Base-by-base conservation (phyloP, 2,888 invertebrate species). In the Lasioglossum lativentre region DNA sequence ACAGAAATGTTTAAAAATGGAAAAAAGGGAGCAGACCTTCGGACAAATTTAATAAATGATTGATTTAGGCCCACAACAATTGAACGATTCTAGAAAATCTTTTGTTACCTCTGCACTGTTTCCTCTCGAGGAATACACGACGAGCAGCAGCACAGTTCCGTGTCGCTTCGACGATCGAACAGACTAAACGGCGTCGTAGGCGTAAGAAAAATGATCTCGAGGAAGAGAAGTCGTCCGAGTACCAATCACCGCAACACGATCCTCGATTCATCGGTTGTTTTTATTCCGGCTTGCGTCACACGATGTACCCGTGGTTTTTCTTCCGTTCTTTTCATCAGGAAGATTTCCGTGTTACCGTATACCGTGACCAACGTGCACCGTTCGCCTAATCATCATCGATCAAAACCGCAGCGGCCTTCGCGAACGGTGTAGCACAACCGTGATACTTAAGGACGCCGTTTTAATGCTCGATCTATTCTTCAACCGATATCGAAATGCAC, bases 321-420 rank as follows among this genome's bases (percentile, higher is more conserved):
- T 66, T 72, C 45, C 59, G 38, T 79, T 80, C 82, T 71, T 75
- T 75, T 66, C 52, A 23, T 76, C 40, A 52, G 16, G 27, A 63
- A 47, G 38, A 78, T 86, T 89, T 90, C 88, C 90, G 86, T 70
- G 75, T 90, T 82, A 79, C 59, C 79, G 42, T 83, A 74, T 19
- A 73, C 56, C 71, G 83, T 82, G 63, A 63, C 63, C 63, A 19
- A 86, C 63, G 56, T 71, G 85, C 73, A 40, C n/a, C 12, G 70
- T 12, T 40, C 70, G 12, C 70, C 86, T 86, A 91, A 91, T 90
- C 82, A 87, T 84, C 81, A 72, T 75, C 63, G 78, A 77, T 81
- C 86, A 77, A 89, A 91, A 90, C 89, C 91, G 74, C 90, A 89
- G 19, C 70, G 81, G 72, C 90, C 91, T 91, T 90, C 84, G 56